These are phyloP conservation scores for Pseudocheirus occidentalis DNA, from an alignment of 2,797 vertebrate genomes.

Conservation along the genomic window DNA sequence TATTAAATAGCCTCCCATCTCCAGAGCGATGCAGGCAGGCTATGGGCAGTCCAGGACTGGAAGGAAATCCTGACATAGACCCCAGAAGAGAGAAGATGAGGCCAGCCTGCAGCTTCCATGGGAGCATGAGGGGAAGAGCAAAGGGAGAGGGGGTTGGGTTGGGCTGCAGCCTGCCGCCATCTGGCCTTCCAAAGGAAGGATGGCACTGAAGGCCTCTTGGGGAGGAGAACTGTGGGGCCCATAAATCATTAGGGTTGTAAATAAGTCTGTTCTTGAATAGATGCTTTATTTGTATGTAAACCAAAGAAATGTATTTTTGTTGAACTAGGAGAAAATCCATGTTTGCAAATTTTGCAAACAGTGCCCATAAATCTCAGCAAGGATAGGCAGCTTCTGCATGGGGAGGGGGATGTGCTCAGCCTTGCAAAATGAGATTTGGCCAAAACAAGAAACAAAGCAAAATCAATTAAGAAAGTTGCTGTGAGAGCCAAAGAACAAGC, in stretches of 20 bases:
- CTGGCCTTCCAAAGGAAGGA: not conserved
- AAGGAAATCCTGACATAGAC: conserved; percentile 80
- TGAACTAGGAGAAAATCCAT: conserved; percentile 57
- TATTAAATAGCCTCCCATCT: conserved; percentile 84
- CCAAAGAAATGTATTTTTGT: conserved; percentile 57
- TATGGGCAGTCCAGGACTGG: conserved; percentile 74
- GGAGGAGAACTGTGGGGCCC: conserved; percentile 13
- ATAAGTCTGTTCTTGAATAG: conserved; percentile 58
- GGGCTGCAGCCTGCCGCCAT: not conserved
- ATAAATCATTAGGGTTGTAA: conserved; percentile 62
- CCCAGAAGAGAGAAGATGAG: conserved; percentile 25
- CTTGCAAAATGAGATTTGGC: conserved; percentile 58
- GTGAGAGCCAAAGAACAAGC: conserved; percentile 61
- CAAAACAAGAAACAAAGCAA: conserved; percentile 63
- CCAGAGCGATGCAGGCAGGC: conserved; percentile 79
- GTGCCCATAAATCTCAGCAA: conserved; percentile 71
- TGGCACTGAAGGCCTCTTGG: conserved; percentile 23
- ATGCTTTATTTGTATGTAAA: conserved; percentile 58
- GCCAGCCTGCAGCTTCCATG: conserved; percentile 54
- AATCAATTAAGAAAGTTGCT: conserved; percentile 76
- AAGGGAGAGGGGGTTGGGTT: not conserved
- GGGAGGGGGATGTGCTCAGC: conserved; percentile 10
- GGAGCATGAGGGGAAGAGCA: conserved; percentile 46
- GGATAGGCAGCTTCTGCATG: conserved; percentile 41
- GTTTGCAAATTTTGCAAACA: conserved; percentile 67